Evolutionary conservation across 2,797 vertebrate genomes (phyloP).

Genomic region (Lepus oiostolus): DNA sequence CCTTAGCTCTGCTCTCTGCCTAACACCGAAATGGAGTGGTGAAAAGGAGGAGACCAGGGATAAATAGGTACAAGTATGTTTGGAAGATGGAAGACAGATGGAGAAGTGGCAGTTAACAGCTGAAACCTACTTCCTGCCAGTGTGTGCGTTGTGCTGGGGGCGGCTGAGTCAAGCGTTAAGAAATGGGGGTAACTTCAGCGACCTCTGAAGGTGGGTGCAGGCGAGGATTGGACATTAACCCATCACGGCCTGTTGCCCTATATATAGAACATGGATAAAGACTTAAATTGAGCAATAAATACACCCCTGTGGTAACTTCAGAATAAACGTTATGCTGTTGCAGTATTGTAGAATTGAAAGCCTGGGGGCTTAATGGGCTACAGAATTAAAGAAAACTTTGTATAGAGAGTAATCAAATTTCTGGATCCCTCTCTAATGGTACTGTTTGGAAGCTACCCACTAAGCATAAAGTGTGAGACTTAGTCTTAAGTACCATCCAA

Average conservation of each 20-base stretch:
- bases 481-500: background rate
- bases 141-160: background rate
- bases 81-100: background rate
- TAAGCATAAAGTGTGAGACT: background rate
- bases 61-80: background rate
- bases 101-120: background rate
- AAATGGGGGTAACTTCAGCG: background rate
- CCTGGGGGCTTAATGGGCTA: no score
- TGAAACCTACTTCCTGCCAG: background rate
- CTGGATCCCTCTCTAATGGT: background rate
- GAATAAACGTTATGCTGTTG: no score
- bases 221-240: background rate
- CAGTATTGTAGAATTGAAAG: no score
- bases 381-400: background rate
- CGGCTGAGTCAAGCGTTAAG: background rate
- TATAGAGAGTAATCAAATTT: background rate
- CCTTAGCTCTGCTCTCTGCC: background rate
- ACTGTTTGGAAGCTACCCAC: background rate
- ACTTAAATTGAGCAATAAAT: no score
- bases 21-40: background rate
- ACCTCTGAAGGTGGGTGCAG: background rate
- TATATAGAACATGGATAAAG: no score
- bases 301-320: no score
- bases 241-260: no score
- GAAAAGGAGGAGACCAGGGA: background rate